Conservation (phyloP, 2,888 invertebrate genomes). For the Stramonita haemastoma region DNA sequence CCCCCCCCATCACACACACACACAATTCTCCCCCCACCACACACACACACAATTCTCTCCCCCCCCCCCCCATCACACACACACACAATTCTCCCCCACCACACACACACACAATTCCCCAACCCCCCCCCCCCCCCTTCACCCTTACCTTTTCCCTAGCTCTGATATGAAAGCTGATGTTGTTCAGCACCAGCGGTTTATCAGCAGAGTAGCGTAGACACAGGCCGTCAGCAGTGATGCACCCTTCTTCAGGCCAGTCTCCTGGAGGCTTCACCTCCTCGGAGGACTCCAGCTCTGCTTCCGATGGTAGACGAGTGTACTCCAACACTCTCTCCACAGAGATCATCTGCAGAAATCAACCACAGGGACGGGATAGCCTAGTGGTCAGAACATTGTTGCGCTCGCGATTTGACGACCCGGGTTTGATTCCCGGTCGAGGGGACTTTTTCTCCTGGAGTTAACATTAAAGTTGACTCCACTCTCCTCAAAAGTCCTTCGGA, state of each 20-base stretch:
- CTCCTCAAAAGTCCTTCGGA: no score
- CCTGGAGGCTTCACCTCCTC: conserved; percentile 70
- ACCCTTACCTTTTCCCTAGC: conserved; percentile 78
- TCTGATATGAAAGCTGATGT: conserved; percentile 76
- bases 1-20: no score
- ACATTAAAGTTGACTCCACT: no score
- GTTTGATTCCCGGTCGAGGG: no score
- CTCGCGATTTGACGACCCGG: no score
- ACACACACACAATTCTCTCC: conserved; percentile 29
- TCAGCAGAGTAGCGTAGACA: conserved; percentile 85
- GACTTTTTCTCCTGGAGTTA: no score
- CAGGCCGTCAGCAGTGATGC: conserved; percentile 71
- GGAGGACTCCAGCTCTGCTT: conserved; percentile 82
- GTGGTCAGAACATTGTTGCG: no score
- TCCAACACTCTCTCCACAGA: conserved; percentile 90
- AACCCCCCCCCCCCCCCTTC: conserved; percentile 60
- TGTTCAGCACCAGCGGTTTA: conserved; percentile 85
- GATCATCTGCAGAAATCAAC: conserved; percentile 74
- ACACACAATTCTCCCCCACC: no score
- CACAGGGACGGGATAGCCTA: not conserved
- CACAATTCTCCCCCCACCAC: no score
- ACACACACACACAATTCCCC: not conserved
- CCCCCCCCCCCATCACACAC: no score
- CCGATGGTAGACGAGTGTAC: conserved; percentile 86
- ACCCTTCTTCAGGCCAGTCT: conserved; percentile 78